Evolutionary conservation across 2,888 invertebrate species (phyloP), one percentile per base, ranked within the genome.

Genomic region (Plebejus argus): DNA sequence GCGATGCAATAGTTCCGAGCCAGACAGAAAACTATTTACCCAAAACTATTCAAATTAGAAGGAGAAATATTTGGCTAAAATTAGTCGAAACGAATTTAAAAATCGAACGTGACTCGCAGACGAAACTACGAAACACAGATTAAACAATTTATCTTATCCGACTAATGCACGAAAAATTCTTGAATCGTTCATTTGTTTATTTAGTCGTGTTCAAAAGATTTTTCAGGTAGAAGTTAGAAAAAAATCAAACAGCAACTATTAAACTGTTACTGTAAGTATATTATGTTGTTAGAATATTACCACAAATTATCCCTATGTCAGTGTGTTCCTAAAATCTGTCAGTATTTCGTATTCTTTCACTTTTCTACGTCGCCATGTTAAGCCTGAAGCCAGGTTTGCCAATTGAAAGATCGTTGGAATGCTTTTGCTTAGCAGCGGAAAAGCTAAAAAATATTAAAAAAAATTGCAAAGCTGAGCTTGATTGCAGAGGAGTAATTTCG

Each of bases 11-110:
- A 23, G 49, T 28, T 56, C 20, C 56, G 18, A 72, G 77, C 77
- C 72, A 77, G 77, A 77, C 77, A 77, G 72, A 77, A 72, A 77
- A 72, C 77, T 72, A 77, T 77, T 77, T 72, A 23, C 77, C 72
- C 58, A 56, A 56, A 71, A 56, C 39, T 77, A 58, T 77, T 58
- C 15, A 77, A 77, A 77, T 71, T 77, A 71, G 39, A 56, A 15
- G 18, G n/a, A 10, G 23, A 45, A 76, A 53, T 56, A 77, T 56
- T 39, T 72, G 20, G 23, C 39, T 77, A 56, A 72, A 35, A 72
- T 53, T 77, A 71, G 74, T 23, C 7, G 28, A 71, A 71, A 76
- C 20, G 35, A 53, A 71, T 70, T 70, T 23, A 45, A 15, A 4
- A 45, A 39, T 39, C 72, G 23, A 72, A 72, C 45, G 45, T 45